Evolutionary conservation across 2,888 invertebrate genomes (phyloP), one percentile per base, ranked within the genome.

Genomic region (Eristalis arbustorum): DNA sequence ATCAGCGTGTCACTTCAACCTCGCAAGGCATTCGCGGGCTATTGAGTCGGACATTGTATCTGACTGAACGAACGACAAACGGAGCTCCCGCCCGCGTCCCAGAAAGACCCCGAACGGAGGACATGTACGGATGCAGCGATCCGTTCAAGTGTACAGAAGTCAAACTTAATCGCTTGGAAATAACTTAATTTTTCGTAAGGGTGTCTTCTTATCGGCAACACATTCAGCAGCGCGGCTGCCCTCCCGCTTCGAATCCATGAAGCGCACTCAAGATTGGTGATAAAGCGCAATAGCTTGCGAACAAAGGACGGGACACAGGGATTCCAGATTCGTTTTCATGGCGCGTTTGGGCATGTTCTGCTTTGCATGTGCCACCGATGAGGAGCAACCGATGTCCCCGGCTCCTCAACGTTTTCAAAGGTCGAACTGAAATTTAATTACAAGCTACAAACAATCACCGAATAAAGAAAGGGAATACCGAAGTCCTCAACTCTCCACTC

Each of bases 141-240:
- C 85, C 88, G 69, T 78, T 85, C 73, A 85, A 74, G 66, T 88
- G 89, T 88, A 80, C 77, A 82, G 88, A 89, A 89, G 88, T 88
- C 88, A 87, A 88, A 89, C 71, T 89, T 88, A 89, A 89, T 89
- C 89, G 89, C 66, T 88, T 84, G 89, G 89, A 89, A 89, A 88
- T 89, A 89, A 89, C 82, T 89, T 89, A 88, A 89, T 89, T 87
- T 82, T 79, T 73, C 62, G 63, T 49, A 56, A 42, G 62, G 63
- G 57, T 13, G 57, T 61, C 49, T 25, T 57, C 64, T 67, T 67
- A 56, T 67, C 62, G 31, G 14, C 71, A 40, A 62, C 42, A 75
- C 75, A 62, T 68, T 67, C 59, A 74, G 25, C 59, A 74, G 25
- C 74, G 28, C 23, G 67, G 3, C 31, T 31, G 5, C 6, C 31